Base-by-base conservation (phyloP, 2,797 vertebrate genomes). In the Rhabdophis nuchalis region DNA sequence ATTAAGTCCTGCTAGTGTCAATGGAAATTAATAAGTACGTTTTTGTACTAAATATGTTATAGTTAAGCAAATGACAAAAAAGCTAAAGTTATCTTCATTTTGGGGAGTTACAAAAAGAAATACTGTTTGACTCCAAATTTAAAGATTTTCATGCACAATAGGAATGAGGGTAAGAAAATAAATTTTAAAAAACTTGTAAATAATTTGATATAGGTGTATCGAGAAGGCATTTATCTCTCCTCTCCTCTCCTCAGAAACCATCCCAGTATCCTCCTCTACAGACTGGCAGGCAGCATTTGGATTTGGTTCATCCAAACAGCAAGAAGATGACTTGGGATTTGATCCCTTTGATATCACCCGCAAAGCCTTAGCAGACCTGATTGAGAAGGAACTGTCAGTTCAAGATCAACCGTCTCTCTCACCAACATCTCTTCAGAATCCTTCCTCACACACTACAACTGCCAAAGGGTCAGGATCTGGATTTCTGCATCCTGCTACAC, bases 241-340 rank as follows among this genome's bases (percentile, higher is more conserved):
- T 60, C 61, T n/a, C 29, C 29, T 72, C 68, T 9, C 64, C 16
- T 72, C 97, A 99, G 99, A 99, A 98, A 99, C 99, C 96, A 99
- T 99, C 97, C 99, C 99, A 92, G 99, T 99, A 95, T 98, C 99
- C 23, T 99, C 99, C 89, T 99, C 99, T 95, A 99, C 99, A 97
- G 99, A 99, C 98, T 99, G 99, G 99, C 99, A 99, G 98, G 99
- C 99, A 9, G 99, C 99, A 11, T 99, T 99, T 92, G 99, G 99
- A 96, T 99, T 99, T 93, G 99, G 99, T 97, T 99, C 99, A 92
- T 99, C 99, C 95, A 99, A 98, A 97, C 98, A 99, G 96, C 99
- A 99, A 98, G 99, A 99, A 95, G 99, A 99, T 91, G 99, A 99
- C 97, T 98, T 99, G 94, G 99, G 99, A 95, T 99, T 99, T 94